Evolutionary conservation across 2,797 vertebrate genomes (phyloP).

Genomic region (Naso thynnoides): DNA sequence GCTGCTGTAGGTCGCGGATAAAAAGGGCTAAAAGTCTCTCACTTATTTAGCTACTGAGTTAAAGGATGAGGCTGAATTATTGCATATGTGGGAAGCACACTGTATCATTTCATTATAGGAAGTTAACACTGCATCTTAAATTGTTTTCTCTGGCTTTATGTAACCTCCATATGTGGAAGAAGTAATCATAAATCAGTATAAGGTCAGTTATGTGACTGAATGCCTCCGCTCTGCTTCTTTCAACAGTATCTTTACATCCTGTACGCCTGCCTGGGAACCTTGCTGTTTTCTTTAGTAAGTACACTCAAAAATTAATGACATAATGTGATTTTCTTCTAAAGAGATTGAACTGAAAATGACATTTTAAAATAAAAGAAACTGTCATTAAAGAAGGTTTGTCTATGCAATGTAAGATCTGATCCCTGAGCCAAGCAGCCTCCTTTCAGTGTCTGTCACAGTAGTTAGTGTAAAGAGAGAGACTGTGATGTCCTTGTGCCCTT

Average conservation of each 20-base stretch:
- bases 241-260: conserved; percentile 83
- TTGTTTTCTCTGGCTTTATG: neutral
- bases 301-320: conserved; percentile 16
- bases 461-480: conserved; percentile 65
- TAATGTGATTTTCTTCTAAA: conserved; percentile 2
- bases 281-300: conserved; percentile 88
- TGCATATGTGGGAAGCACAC: neutral
- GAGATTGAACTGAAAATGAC: conserved; percentile 32
- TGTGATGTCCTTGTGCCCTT: conserved; percentile 71
- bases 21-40: neutral
- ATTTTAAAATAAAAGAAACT: conserved; percentile 49
- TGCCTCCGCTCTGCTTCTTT: conserved; percentile 40
- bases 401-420: conserved; percentile 38
- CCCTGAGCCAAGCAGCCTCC: conserved; percentile 16
- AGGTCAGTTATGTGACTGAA: conserved; percentile 6
- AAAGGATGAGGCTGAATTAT: conserved; percentile 4
- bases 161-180: neutral
- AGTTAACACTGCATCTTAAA: neutral
- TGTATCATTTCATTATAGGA: neutral
- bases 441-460: conserved; percentile 53
- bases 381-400: conserved; percentile 44
- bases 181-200: neutral
- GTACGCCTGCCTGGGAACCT: conserved; percentile 85
- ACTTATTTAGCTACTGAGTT: neutral
- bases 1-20: no score